Evolutionary conservation across 1,140 invertebrate genomes (phyloP).

Genomic region (Nixonia krombeini): DNA sequence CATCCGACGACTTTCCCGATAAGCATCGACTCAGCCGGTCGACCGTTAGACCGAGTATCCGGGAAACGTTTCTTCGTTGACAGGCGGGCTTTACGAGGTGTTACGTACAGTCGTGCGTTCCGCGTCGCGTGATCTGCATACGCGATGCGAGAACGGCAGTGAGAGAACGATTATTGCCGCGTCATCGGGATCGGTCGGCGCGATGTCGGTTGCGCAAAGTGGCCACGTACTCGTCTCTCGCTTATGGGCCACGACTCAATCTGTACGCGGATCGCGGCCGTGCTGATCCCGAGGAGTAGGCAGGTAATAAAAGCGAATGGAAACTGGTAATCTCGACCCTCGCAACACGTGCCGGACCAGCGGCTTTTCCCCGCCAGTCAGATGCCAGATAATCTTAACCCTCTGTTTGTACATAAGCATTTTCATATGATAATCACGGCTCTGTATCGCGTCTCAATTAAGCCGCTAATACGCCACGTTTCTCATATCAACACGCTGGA

Average conservation of each 20-base stretch:
- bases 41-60: no score
- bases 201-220: conserved; percentile 4
- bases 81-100: no score
- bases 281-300: background rate
- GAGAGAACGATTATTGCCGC: conserved; percentile 12
- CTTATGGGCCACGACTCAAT: conserved; percentile 24
- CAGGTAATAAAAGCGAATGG: conserved; percentile 14
- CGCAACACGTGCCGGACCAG: background rate
- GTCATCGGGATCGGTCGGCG: background rate
- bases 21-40: no score
- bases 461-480: no score
- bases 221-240: conserved; percentile 3
- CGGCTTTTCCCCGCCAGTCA: background rate
- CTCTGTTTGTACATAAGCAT: background rate
- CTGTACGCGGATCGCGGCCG: background rate
- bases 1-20: no score
- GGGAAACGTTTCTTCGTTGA: no score
- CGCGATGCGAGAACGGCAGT: conserved; percentile 11
- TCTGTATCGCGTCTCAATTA: no score
- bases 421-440: no score
- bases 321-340: conserved; percentile 5
- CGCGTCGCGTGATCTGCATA: no score
- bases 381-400: background rate
- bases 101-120: no score
- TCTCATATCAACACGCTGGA: no score